A percentile compares a stretch with the other conserved stretches of the same genome.
These are phyloP conservation scores for Micrastur ruficollis DNA, from an alignment of 2,797 vertebrate genomes.

Conservation along the genomic window DNA sequence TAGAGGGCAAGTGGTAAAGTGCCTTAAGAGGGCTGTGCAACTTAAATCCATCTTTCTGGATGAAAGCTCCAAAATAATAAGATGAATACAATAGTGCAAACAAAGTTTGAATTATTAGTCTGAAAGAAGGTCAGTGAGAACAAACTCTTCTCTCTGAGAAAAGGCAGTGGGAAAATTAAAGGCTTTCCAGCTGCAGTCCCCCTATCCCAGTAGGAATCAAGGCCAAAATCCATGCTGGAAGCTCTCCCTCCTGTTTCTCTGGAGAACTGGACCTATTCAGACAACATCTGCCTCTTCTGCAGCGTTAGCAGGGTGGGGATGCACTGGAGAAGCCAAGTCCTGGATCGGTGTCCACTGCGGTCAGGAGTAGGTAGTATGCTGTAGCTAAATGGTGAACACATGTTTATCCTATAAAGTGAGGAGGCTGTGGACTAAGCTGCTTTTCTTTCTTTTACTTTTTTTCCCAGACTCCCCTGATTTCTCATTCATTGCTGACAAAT, in stretches of 20 bases:
- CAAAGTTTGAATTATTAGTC: conserved; percentile 7
- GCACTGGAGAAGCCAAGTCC: not conserved
- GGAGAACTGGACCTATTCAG: not conserved
- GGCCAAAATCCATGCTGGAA: not conserved
- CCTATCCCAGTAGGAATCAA: not conserved
- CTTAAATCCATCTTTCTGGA: conserved; percentile 47
- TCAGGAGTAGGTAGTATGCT: not conserved
- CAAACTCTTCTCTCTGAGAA: not conserved
- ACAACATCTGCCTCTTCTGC: conserved; percentile 19
- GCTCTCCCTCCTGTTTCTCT: not conserved
- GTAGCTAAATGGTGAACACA: not conserved
- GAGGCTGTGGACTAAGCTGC: not conserved
- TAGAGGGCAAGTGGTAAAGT: not conserved
- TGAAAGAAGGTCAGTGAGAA: conserved; percentile 25
- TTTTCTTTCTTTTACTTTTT: not conserved
- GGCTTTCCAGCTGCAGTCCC: conserved; percentile 21
- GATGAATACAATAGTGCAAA: not conserved
- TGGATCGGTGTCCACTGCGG: not conserved
- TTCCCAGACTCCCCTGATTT: not conserved
- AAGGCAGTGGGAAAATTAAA: conserved; percentile 19
- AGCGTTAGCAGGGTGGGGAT: not conserved
- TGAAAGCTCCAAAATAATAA: conserved; percentile 56
- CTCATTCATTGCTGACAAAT: not conserved
- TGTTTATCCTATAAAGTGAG: not conserved
- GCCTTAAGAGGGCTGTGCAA: not conserved